Base-by-base conservation (phyloP, 2,888 invertebrate species). In the Mythimna vitellina region DNA sequence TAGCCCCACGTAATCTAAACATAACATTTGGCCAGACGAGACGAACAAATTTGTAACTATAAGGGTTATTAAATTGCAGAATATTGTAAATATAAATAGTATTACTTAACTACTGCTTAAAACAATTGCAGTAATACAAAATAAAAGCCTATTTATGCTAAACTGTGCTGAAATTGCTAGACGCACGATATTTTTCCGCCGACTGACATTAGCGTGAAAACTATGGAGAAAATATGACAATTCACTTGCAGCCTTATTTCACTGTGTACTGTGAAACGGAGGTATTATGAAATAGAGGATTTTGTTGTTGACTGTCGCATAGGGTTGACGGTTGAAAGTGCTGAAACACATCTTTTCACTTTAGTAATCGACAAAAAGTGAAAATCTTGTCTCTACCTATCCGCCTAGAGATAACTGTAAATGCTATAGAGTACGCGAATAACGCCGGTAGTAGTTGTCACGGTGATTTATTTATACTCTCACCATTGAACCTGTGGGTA, bases 81-180 rank as follows among this genome's bases (percentile, higher is more conserved):
- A 65, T 38, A 64, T 35, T 35, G 35, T 35, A 35, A 35, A 8
- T 35, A 35, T 8, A 35, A 35, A 9, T 35, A 35, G 35, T 42
- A 12, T 17, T 17, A 17, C 7, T 17, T 46, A 46, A 2, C 46
- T 46, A n/a, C n/a, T 35, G 22, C 58, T 67, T 35, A 56, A 64
- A 68, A 76, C 60, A 74, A 66, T 49, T 53, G 10, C 22, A 49
- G 49, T 29, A 64, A 57, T 63, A 65, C 12, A 56, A 67, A 67
- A 25, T 25, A 63, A 60, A 63, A 60, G 5, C 49, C 58, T 75
- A 63, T 80, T 80, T 64, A 77, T 76, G 68, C 42, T 64, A 51
- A 77, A 60, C 60, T 51, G 29, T n/a, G 29, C 42, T 61, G 38
- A 79, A 79, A 73, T 61, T 49, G 49, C 25, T 60, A 73, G 61